Evolutionary conservation across 2,797 vertebrate species (phyloP).

Genomic region (Notolabrus celidotus): DNA sequence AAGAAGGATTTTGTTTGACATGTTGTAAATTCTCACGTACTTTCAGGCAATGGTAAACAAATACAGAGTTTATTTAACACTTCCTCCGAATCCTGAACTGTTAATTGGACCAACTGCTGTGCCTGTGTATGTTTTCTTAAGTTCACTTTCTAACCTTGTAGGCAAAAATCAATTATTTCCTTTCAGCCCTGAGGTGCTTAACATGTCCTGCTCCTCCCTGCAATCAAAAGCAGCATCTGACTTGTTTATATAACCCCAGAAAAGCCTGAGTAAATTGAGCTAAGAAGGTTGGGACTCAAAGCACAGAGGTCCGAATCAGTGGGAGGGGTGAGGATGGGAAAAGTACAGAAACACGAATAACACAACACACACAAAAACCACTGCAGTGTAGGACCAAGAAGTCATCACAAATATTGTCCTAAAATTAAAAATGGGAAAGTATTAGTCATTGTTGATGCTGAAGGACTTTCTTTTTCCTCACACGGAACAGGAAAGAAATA

Average conservation of each 20-base stretch:
- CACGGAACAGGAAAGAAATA: background rate
- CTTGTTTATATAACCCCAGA: conserved; percentile 36
- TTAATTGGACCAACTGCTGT: conserved; percentile 60
- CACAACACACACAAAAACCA: conserved; percentile 15
- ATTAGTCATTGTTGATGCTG: conserved; percentile 22
- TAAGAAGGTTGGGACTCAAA: conserved; percentile 51
- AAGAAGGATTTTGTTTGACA: conserved; percentile 9
- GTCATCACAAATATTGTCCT: conserved; percentile 12
- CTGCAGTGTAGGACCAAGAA: conserved; percentile 34
- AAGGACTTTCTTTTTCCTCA: conserved; percentile 31
- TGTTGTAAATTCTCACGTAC: conserved; percentile 3
- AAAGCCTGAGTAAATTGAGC: conserved; percentile 14
- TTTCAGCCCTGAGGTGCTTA: conserved; percentile 55
- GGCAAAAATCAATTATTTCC: conserved; percentile 71
- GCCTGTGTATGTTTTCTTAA: conserved; percentile 49
- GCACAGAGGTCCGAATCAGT: conserved; percentile 33
- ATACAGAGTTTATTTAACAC: background rate
- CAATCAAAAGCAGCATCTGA: conserved; percentile 57
- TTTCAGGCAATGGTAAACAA: conserved; percentile 17
- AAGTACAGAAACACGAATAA: background rate
- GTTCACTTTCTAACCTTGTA: conserved; percentile 53
- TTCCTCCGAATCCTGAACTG: conserved; percentile 22
- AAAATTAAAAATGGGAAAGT: conserved; percentile 7
- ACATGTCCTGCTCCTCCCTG: conserved; percentile 17
- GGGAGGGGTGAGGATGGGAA: conserved; percentile 21